phyloP scores from a whole-genome alignment of 2,797 vertebrate genomes.

The Urocyon cinereoargenteus region DNA sequence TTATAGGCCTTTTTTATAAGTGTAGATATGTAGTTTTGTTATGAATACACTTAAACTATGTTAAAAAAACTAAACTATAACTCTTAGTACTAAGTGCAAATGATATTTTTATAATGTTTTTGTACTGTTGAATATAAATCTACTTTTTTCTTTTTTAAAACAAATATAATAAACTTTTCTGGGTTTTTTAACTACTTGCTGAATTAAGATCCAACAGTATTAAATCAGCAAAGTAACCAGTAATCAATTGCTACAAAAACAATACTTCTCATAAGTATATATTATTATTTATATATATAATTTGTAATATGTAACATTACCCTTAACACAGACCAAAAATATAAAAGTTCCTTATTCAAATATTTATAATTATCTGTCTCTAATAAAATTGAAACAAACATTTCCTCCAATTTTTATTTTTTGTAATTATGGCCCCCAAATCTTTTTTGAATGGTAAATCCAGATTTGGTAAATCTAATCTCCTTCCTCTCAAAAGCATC shows the following conservation, averaged over 20 bases:
- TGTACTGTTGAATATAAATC: background rate
- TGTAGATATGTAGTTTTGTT: background rate
- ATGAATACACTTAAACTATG: background rate
- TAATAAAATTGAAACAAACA: constrained; percentile 38
- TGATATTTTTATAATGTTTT: constrained; percentile 10
- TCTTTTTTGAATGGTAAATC: constrained; percentile 51
- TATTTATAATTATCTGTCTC: background rate
- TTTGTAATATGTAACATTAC: background rate
- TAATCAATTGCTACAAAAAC: constrained; percentile 21
- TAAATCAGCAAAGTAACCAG: constrained; percentile 34
- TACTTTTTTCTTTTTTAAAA: constrained; percentile 13
- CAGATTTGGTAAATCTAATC: constrained; percentile 41
- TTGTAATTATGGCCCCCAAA: background rate
- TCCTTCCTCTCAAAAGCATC: constrained; percentile 35
- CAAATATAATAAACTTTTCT: background rate
- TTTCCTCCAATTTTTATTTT: constrained; percentile 37
- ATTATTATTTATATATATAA: background rate
- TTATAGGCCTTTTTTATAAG: background rate
- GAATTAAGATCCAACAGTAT: constrained; percentile 26
- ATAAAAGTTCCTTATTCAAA: background rate
- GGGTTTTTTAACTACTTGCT: constrained; percentile 24
- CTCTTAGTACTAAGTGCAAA: background rate
- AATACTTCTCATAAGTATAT: background rate
- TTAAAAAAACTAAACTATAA: constrained; percentile 41
- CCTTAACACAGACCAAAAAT: background rate